These are phyloP conservation scores for Limnephilus lunatus DNA, from an alignment of 2,888 invertebrate species.

Conservation along the genomic window DNA sequence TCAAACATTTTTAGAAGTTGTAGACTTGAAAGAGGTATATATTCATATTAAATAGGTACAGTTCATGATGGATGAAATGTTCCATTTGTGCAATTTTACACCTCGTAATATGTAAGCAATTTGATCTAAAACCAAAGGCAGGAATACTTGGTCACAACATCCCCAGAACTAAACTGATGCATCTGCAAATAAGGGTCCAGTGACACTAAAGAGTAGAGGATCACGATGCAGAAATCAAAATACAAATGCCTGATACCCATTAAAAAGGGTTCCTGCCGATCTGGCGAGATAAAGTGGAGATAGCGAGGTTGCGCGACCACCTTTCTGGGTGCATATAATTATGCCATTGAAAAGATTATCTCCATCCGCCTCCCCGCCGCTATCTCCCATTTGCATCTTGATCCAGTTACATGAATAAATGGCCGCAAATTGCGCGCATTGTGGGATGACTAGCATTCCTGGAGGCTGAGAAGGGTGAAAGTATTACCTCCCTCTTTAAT, in stretches of 20 bases:
- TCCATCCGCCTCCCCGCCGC: constrained; percentile 49
- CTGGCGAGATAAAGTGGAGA: constrained; percentile 19
- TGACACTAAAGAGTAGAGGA: constrained; percentile 11
- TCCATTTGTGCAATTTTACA: neutral
- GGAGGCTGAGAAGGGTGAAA: neutral
- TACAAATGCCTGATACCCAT: constrained; percentile 10
- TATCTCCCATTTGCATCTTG: constrained; percentile 61
- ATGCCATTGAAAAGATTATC: constrained; percentile 66
- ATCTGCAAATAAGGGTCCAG: neutral
- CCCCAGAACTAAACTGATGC: neutral
- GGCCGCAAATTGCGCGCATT: constrained; percentile 30
- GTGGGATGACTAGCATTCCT: neutral
- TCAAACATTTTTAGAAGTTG: neutral
- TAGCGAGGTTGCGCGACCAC: constrained; percentile 34
- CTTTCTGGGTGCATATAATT: constrained; percentile 59
- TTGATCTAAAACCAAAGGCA: neutral
- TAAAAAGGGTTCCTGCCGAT: constrained; percentile 39
- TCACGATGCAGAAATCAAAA: constrained; percentile 31
- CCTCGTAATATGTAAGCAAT: neutral
- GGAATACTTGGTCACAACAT: neutral
- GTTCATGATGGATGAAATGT: neutral
- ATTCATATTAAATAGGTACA: neutral
- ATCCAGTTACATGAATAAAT: constrained; percentile 53
- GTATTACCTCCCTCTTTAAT: neutral
- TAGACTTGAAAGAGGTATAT: neutral